These are phyloP conservation scores for Lipophrys pholis DNA, from an alignment of 2,113 vertebrate genomes.

Conservation along the genomic window DNA sequence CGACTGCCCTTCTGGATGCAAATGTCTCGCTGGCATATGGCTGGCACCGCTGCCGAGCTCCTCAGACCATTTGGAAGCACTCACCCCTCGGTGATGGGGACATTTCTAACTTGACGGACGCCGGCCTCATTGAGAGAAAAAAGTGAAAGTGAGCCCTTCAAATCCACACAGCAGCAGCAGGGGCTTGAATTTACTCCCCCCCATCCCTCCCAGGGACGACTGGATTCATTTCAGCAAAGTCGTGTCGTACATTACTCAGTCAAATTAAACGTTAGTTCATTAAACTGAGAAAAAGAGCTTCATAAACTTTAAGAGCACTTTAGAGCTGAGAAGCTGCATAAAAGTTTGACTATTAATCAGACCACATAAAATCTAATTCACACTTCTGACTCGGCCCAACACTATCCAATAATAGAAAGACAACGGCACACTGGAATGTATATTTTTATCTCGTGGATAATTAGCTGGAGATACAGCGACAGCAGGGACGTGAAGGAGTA, in stretches of 20 bases:
- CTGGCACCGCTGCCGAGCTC: conserved; percentile 13
- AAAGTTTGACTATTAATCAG: conserved; percentile 36
- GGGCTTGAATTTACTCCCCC: conserved; percentile 3
- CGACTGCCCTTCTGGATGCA: conserved; percentile 24
- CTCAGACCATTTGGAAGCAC: conserved; percentile 40
- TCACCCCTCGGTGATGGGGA: conserved; percentile 45
- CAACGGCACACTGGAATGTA: neutral
- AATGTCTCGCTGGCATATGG: conserved; percentile 45
- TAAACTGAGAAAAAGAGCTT: conserved; percentile 35
- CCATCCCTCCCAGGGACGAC: conserved; percentile 1
- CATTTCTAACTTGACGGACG: conserved; percentile 35
- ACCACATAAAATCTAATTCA: conserved; percentile 5
- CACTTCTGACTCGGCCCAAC: neutral
- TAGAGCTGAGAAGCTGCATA: neutral
- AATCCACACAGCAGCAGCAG: conserved; percentile 40
- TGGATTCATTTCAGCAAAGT: conserved; percentile 33
- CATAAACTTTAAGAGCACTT: conserved; percentile 44
- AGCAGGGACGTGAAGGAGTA: too few species aligned
- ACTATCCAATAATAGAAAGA: conserved; percentile 6
- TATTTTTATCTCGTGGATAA: neutral
- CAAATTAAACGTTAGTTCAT: conserved; percentile 37
- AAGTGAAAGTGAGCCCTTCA: conserved; percentile 23
- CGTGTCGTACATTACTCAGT: conserved; percentile 24
- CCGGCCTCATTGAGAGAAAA: neutral
- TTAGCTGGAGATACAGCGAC: too few species aligned